Evolutionary conservation across 2,113 vertebrate species (phyloP).

Genomic region (Clarias batrachus): DNA sequence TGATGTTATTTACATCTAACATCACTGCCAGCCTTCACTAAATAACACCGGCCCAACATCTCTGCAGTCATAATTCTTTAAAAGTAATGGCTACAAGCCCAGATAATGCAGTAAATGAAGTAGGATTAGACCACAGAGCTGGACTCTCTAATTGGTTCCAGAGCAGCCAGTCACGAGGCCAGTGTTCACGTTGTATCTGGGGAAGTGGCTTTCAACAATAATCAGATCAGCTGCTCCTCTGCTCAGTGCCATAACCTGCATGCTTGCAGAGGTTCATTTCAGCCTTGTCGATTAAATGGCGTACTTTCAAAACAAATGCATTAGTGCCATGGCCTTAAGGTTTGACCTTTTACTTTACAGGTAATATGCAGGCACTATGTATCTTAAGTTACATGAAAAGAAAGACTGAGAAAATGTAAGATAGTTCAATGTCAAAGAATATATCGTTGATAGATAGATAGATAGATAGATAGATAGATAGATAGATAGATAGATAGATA

Average conservation of each 20-base stretch:
- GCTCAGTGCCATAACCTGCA: background rate
- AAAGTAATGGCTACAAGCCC: conserved; percentile 4
- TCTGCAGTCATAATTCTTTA: conserved; percentile 4
- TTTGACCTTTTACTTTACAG: background rate
- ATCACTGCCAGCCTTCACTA: background rate
- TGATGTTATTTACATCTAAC: background rate
- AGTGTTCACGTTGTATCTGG: background rate
- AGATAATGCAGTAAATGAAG: conserved; percentile 15
- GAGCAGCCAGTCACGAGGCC: conserved; percentile 11
- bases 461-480: background rate
- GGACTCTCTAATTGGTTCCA: conserved; percentile 6
- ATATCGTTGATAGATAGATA: background rate
- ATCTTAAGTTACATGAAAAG: background rate
- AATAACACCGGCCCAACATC: background rate
- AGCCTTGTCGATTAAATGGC: background rate
- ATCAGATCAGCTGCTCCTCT: conserved; percentile 17
- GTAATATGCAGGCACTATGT: background rate
- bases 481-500: background rate
- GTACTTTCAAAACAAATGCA: background rate
- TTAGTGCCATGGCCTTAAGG: background rate
- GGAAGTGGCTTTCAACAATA: conserved; percentile 18
- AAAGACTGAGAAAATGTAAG: background rate
- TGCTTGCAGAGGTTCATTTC: background rate
- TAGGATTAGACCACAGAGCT: conserved; percentile 10
- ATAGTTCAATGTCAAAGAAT: background rate